Evolutionary conservation across 2,888 invertebrate species (phyloP).

Genomic region (Adelognathus sp.): DNA sequence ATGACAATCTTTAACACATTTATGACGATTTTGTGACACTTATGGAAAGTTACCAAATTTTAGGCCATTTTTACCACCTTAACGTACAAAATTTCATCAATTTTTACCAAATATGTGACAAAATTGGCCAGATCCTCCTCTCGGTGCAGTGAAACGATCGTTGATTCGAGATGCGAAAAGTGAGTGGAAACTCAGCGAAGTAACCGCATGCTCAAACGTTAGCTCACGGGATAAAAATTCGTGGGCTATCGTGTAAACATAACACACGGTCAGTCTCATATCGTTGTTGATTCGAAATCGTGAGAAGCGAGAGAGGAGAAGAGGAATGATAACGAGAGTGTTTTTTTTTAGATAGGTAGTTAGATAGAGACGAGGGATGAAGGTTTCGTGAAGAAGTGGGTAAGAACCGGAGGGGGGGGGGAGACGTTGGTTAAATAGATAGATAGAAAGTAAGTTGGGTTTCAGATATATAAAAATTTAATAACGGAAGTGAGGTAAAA

Average conservation of each 20-base stretch:
- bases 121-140: background rate
- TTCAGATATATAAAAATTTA: slow-evolving; percentile 33
- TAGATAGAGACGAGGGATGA: slow-evolving; percentile 15
- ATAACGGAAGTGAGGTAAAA: background rate
- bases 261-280: slow-evolving; percentile 29
- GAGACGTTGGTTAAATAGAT: slow-evolving; percentile 25
- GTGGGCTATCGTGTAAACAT: slow-evolving; percentile 33
- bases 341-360: slow-evolving; percentile 52
- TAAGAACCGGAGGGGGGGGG: background rate
- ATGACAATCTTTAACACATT: too few relatives aligned
- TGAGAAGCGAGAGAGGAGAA: background rate
- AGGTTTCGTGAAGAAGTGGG: background rate
- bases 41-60: too few relatives aligned
- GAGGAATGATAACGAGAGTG: slow-evolving; percentile 20
- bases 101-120: too few relatives aligned
- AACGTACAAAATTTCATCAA: too few relatives aligned
- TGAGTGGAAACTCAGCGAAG: slow-evolving; percentile 1
- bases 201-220: slow-evolving; percentile 53
- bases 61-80: too few relatives aligned
- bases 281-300: slow-evolving; percentile 31
- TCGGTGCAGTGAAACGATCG: background rate
- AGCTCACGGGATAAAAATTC: background rate
- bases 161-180: slow-evolving; percentile 4
- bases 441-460: slow-evolving; percentile 45
- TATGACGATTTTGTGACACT: too few relatives aligned